These are phyloP conservation scores for Poecilobothrus nobilitatus DNA, from an alignment of 2,888 invertebrate species.

Conservation along the genomic window DNA sequence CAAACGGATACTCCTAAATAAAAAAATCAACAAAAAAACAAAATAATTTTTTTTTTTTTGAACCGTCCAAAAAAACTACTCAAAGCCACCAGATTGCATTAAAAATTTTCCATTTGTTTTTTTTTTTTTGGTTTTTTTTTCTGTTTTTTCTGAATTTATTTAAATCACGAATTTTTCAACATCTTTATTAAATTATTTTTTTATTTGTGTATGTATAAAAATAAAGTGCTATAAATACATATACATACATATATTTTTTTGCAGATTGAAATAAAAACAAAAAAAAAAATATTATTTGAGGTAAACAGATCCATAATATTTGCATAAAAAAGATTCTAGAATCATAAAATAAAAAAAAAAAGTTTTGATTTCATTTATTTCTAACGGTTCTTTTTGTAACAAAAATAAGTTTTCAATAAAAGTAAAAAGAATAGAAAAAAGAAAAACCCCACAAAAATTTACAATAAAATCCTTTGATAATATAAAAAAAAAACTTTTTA, in stretches of 20 bases:
- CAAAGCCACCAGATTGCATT: too few relatives aligned
- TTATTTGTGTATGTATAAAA: background rate
- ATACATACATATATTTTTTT: too few relatives aligned
- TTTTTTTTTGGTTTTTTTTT: too few relatives aligned
- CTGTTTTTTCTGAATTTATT: background rate
- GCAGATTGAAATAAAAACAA: too few relatives aligned
- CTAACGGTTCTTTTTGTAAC: background rate
- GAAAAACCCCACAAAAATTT: too few relatives aligned
- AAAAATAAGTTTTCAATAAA: background rate
- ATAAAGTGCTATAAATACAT: too few relatives aligned
- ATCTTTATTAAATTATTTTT: background rate
- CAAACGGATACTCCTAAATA: too few relatives aligned
- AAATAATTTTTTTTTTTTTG: too few relatives aligned
- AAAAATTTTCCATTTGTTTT: too few relatives aligned
- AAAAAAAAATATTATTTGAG: background rate
- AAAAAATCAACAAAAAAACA: too few relatives aligned
- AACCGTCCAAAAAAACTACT: too few relatives aligned
- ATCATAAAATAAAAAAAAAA: background rate
- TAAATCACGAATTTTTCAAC: slow-evolving; percentile 1
- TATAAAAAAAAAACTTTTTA: background rate
- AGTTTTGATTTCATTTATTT: background rate
- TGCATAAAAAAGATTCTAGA: background rate
- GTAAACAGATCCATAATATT: slow-evolving; percentile 1
- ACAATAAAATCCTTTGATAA: background rate
- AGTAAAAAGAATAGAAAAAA: background rate